A percentile compares a stretch with the other conserved stretches of the same genome.
Conservation (phyloP, 2,888 invertebrate species). For the Aricia artaxerxes region DNA sequence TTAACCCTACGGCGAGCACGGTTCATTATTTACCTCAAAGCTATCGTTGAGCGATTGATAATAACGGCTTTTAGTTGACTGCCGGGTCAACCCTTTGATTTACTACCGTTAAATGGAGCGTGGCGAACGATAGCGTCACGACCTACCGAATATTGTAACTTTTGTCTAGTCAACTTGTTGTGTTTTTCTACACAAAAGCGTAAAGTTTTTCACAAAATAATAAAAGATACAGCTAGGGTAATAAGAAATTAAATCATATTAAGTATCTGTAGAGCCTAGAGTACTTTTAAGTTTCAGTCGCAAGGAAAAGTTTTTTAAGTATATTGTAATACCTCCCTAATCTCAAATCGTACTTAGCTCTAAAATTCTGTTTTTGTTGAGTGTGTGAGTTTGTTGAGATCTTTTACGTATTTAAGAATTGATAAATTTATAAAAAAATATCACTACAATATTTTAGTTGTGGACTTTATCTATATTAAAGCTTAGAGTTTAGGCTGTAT, state of each 20-base stretch:
- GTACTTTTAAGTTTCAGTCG: neutral
- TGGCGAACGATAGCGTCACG: constrained; percentile 17
- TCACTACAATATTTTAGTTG: neutral
- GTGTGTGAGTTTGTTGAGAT: neutral
- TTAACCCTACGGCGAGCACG: constrained; percentile 6
- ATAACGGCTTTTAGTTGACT: constrained; percentile 13
- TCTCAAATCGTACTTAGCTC: neutral
- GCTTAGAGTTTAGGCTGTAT: too few relatives aligned
- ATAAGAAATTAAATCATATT: neutral
- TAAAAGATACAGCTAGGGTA: neutral
- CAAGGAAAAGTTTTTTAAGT: neutral
- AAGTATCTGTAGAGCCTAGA: neutral
- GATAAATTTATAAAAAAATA: neutral
- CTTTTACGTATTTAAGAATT: neutral
- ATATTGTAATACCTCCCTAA: too few relatives aligned
- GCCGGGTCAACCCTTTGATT: constrained; percentile 30
- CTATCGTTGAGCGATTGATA: constrained; percentile 18
- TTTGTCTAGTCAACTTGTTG: constrained; percentile 1
- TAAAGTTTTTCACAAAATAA: neutral
- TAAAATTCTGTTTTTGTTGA: neutral
- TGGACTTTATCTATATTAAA: too few relatives aligned
- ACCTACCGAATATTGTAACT: neutral
- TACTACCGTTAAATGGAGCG: constrained; percentile 22
- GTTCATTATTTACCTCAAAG: constrained; percentile 13
- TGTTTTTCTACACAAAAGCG: neutral